These are phyloP conservation scores for Vannuccia rotundouncinata DNA, from an alignment of 2,888 invertebrate species.

Conservation along the genomic window DNA sequence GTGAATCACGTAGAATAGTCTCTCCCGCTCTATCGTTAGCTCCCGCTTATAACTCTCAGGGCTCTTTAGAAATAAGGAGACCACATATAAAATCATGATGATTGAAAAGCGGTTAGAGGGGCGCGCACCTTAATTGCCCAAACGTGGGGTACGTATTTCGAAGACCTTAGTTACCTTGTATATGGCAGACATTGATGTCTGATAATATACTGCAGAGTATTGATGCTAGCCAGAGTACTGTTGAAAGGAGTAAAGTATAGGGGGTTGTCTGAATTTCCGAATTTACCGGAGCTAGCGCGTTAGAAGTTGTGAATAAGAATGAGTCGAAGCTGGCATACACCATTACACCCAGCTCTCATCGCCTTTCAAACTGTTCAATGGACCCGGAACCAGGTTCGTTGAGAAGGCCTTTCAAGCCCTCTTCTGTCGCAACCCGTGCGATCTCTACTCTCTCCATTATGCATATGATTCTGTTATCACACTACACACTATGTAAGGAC, in stretches of 20 bases:
- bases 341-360: slow-evolving; percentile 26
- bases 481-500: slow-evolving; percentile 5
- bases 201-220: no score
- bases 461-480: background rate
- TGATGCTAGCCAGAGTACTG: background rate
- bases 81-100: background rate
- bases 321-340: slow-evolving; percentile 23
- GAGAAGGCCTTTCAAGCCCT: slow-evolving; percentile 19
- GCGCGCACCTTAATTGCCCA: slow-evolving; percentile 26
- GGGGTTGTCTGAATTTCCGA: slow-evolving; percentile 14
- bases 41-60: no score
- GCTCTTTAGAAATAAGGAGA: background rate
- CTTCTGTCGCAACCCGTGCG: slow-evolving; percentile 5
- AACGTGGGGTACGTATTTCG: slow-evolving; percentile 14
- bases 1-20: slow-evolving; percentile 11
- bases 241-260: background rate
- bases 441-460: background rate
- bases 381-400: slow-evolving; percentile 16
- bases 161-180: background rate
- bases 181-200: background rate
- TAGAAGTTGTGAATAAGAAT: slow-evolving; percentile 4
- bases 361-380: slow-evolving; percentile 24
- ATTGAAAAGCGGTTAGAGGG: background rate
- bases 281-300: slow-evolving; percentile 1
- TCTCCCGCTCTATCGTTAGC: no score